Evolutionary conservation across 1,140 invertebrate species (phyloP).

Genomic region (Drosophila sucinea): DNA sequence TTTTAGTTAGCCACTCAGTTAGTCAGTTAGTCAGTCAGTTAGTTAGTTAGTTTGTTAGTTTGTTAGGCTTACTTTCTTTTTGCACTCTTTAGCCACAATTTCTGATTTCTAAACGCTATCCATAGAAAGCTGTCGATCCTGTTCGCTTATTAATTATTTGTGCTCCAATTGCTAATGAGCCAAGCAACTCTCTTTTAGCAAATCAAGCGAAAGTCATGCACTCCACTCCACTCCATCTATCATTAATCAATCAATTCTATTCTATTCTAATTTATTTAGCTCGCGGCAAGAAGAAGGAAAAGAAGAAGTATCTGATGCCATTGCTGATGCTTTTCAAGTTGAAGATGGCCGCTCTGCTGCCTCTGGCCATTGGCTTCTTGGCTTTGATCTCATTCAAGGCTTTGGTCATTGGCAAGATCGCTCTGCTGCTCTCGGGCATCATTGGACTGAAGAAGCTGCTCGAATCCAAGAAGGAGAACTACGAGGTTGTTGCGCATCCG

Average conservation of each 20-base stretch:
- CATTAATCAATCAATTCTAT: not conserved
- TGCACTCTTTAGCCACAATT: constrained; percentile 45
- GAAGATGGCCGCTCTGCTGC: constrained; percentile 91
- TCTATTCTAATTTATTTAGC: constrained; percentile 83
- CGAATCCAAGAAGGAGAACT: constrained; percentile 87
- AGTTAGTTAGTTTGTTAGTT: constrained; percentile 50
- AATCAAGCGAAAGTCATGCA: constrained; percentile 68
- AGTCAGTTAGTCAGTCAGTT: constrained; percentile 38
- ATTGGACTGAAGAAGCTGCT: constrained; percentile 91
- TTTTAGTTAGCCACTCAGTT: constrained; percentile 65
- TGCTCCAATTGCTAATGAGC: constrained; percentile 77
- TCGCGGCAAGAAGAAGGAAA: constrained; percentile 89
- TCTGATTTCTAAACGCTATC: constrained; percentile 65
- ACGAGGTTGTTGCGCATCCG: constrained; percentile 89
- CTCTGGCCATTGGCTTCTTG: constrained; percentile 89
- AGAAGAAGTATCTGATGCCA: constrained; percentile 89
- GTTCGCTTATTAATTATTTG: constrained; percentile 66
- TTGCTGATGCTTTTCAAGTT: constrained; percentile 90
- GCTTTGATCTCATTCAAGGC: constrained; percentile 93
- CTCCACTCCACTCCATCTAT: not conserved
- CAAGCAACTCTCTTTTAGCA: constrained; percentile 15
- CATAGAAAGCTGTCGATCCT: constrained; percentile 78
- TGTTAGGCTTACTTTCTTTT: constrained; percentile 75
- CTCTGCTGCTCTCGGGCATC: constrained; percentile 89
- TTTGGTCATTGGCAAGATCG: constrained; percentile 91